phyloP scores from a whole-genome alignment of 2,113 vertebrate genomes.

The Poeciliopsis occidentalis region DNA sequence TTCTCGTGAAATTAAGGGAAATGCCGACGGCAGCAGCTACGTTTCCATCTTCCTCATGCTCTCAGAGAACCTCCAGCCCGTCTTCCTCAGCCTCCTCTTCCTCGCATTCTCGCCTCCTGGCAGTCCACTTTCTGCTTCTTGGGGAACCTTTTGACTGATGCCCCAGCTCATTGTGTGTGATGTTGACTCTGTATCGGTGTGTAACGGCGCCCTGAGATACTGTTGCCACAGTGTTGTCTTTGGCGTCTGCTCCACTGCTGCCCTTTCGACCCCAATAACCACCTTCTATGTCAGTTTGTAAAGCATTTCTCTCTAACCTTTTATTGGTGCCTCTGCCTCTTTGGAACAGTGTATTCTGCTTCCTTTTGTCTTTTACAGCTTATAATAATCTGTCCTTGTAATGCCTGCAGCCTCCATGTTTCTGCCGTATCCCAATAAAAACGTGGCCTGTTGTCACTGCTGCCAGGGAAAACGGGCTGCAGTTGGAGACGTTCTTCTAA shows the following conservation, averaged over 20 bases:
- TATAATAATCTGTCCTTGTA: conserved; percentile 1
- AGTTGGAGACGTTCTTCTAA: conserved; percentile 45
- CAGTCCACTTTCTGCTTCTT: conserved; percentile 44
- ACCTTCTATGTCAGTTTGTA: conserved; percentile 41
- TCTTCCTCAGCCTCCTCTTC: conserved; percentile 35
- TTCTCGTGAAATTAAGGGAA: background rate
- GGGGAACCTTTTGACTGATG: conserved; percentile 47
- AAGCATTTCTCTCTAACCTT: conserved; percentile 16
- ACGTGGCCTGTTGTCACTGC: conserved; percentile 21
- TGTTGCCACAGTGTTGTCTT: conserved; percentile 60
- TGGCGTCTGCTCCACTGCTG: conserved; percentile 59
- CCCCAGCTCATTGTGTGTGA: conserved; percentile 57
- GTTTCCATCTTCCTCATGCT: background rate
- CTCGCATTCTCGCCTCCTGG: conserved; percentile 33
- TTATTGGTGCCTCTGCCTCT: conserved; percentile 26
- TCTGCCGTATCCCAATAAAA: conserved; percentile 13
- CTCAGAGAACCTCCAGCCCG: conserved; percentile 1
- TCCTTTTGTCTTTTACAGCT: background rate
- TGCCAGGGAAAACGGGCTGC: conserved; percentile 3
- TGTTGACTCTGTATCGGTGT: conserved; percentile 60
- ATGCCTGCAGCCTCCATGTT: conserved; percentile 9
- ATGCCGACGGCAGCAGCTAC: background rate
- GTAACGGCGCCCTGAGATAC: conserved; percentile 61
- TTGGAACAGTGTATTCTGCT: conserved; percentile 8
- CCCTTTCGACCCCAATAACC: conserved; percentile 65